Base-by-base conservation (phyloP, 2,113 vertebrate genomes). In the Oreochromis spilurus region DNA sequence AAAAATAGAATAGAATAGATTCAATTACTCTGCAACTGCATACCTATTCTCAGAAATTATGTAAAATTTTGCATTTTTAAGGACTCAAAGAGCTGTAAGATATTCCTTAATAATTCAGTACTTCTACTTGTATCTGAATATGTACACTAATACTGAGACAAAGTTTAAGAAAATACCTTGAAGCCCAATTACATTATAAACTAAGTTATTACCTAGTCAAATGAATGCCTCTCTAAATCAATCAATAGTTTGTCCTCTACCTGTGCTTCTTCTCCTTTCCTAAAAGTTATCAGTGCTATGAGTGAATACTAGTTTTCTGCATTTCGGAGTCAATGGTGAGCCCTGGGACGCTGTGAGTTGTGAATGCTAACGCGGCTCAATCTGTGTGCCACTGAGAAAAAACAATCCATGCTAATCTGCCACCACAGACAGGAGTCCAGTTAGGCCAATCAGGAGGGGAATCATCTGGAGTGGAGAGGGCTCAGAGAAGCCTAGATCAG, bases 371-470 rank as follows among this genome's bases (percentile, higher is more conserved):
- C 87, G 80, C 67, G 45, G 83, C 90, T 90, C 95, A 92, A 95
- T 96, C 95, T 92, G 89, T 95, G 88, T 92, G 92, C 93, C 93
- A 65, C 92, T 86, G 89, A 91, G 94, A 94, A 96, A 93, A 96
- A 96, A 96, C 95, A 96, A 96, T 96, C 86, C 95, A 93, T 94
- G 95, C 94, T 96, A 96, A 97, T 97, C 92, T 92, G 85, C 89
- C 82, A 53, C 92, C 95, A 93, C 91, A 96, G 95, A 96, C 93
- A 96, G 95, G 95, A 96, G 95, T 95, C 95, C 95, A 95, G 96
- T 96, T 96, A 96, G 95, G 75, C 93, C 96, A 96, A 97, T 97
- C 96, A 97, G 96, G 24, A 92, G 90, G 89, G 92, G 95, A 96
- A 96, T 97, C 95, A 96, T 96, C 95, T 95, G 92, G 94, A 95